These are phyloP conservation scores for Scalopus aquaticus DNA, from an alignment of 2,113 vertebrate species.

Conservation along the genomic window DNA sequence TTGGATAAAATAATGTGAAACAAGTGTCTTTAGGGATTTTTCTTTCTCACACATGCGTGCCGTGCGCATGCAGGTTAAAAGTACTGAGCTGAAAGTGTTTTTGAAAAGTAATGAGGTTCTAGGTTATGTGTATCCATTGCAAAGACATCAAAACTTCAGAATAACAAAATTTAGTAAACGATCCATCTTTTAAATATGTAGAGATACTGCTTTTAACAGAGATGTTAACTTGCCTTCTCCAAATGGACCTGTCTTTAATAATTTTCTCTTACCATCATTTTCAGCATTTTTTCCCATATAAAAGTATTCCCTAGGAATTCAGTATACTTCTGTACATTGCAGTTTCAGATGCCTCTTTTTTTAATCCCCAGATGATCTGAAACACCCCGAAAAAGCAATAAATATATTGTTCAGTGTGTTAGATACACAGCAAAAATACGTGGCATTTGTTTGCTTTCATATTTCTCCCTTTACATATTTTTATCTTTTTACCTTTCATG, in stretches of 20 bases:
- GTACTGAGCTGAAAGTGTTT: background rate
- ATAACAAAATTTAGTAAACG: background rate
- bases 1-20: conserved; percentile 21
- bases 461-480: background rate
- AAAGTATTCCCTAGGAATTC: background rate
- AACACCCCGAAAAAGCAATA: background rate
- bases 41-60: background rate
- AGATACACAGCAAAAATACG: background rate
- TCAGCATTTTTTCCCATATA: background rate
- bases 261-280: background rate
- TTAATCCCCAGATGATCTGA: background rate
- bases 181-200: background rate
- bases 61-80: background rate
- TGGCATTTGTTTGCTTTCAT: conserved; percentile 21
- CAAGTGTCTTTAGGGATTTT: background rate
- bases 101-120: background rate
- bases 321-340: background rate
- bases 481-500: background rate
- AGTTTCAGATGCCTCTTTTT: background rate
- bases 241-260: background rate
- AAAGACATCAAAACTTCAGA: conserved; percentile 18
- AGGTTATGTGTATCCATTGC: background rate
- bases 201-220: background rate
- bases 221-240: background rate
- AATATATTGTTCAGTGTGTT: background rate